Evolutionary conservation across 2,888 invertebrate species (phyloP).

Genomic region (Meta bourneti): DNA sequence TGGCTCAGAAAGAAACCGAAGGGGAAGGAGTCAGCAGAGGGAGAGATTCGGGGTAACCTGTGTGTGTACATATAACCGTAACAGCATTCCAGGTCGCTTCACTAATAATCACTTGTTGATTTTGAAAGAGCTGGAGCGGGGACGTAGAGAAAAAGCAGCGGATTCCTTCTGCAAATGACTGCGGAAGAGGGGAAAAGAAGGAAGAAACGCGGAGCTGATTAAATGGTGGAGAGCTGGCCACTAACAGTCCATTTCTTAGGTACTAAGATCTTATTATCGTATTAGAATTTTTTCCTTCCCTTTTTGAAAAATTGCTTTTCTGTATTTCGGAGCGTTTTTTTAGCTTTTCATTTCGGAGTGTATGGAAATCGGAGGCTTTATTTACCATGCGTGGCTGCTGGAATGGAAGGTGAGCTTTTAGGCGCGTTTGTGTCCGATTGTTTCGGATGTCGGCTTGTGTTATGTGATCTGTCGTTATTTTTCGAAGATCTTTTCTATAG

Average conservation of each 20-base stretch:
- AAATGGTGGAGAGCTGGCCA: slow-evolving; percentile 13
- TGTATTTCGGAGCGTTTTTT: not conserved
- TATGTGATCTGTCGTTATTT: too few species aligned
- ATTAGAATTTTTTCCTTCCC: not conserved
- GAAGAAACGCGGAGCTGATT: not conserved
- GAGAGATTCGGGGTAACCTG: too few species aligned
- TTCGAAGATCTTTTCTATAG: too few species aligned
- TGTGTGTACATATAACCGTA: not conserved
- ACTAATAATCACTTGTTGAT: slow-evolving; percentile 42
- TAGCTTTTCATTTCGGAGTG: too few species aligned
- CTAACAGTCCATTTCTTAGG: slow-evolving; percentile 1
- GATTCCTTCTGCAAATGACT: slow-evolving; percentile 4
- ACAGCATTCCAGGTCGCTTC: slow-evolving; percentile 15
- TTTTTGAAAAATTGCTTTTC: not conserved
- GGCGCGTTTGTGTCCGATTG: too few species aligned
- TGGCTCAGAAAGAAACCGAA: not conserved
- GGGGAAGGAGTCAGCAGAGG: too few species aligned
- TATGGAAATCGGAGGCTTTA: too few species aligned
- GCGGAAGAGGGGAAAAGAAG: not conserved
- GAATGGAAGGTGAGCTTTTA: too few species aligned
- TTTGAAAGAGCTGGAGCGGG: not conserved
- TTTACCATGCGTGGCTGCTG: too few species aligned
- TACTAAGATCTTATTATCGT: slow-evolving; percentile 12
- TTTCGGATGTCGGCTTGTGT: too few species aligned
- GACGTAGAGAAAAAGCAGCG: not conserved